phyloP scores from a whole-genome alignment of 1,140 invertebrate genomes.

The Macrotrachela quadricornifera region DNA sequence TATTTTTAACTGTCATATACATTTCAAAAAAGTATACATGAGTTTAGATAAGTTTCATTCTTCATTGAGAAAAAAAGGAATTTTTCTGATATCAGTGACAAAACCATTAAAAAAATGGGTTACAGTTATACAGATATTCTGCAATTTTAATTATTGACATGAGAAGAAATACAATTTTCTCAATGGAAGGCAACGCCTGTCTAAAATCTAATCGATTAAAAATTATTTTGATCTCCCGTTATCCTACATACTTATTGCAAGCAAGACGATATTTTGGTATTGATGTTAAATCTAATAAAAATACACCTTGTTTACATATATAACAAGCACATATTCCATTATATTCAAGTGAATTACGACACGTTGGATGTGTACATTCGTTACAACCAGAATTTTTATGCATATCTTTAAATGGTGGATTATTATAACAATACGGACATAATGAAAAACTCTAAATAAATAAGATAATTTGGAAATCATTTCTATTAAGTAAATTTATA shows the following conservation, averaged over 20 bases:
- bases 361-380: conserved; percentile 80
- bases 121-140: too few species aligned
- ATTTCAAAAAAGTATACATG: too few species aligned
- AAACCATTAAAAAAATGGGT: too few species aligned
- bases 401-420: conserved; percentile 93
- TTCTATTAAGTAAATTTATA: conserved; percentile 6
- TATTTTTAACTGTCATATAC: too few species aligned
- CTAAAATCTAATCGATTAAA: neutral
- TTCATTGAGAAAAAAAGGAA: too few species aligned
- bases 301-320: conserved; percentile 46
- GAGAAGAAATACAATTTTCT: too few species aligned
- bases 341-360: conserved; percentile 53
- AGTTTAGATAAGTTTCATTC: too few species aligned
- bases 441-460: conserved; percentile 51
- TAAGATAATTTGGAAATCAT: neutral
- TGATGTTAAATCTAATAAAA: conserved; percentile 75
- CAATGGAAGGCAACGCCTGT: too few species aligned
- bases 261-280: conserved; percentile 86
- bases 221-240: neutral
- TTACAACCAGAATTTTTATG: conserved; percentile 57
- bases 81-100: too few species aligned
- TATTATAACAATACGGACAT: conserved; percentile 94
- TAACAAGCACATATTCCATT: conserved; percentile 67
- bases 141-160: too few species aligned
- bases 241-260: conserved; percentile 66